These are phyloP conservation scores for Pogonomyrmex barbatus DNA, from an alignment of 1,140 invertebrate genomes.

Conservation along the genomic window DNA sequence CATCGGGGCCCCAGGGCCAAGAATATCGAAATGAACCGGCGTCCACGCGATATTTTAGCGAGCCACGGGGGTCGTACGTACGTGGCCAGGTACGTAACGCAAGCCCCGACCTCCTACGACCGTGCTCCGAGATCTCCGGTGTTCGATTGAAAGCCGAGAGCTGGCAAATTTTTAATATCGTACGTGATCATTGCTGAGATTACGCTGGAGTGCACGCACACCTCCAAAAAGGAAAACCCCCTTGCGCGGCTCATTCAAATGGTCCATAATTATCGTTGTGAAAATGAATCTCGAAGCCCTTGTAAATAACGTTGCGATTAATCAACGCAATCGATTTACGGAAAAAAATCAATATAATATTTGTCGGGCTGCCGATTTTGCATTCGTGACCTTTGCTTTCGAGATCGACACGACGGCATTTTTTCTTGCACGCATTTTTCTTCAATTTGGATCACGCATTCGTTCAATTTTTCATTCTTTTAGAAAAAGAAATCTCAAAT, in stretches of 20 bases:
- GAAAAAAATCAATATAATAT: slow-evolving; percentile 39
- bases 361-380: slow-evolving; percentile 25
- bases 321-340: slow-evolving; percentile 32
- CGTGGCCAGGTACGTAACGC: slow-evolving; percentile 35
- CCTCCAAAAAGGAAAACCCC: slow-evolving; percentile 28
- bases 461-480: slow-evolving; percentile 29
- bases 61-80: slow-evolving; percentile 75
- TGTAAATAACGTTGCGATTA: slow-evolving; percentile 54
- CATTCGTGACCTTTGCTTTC: slow-evolving; percentile 11
- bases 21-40: slow-evolving; percentile 79
- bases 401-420: background rate
- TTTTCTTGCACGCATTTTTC: background rate
- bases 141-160: slow-evolving; percentile 40
- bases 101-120: slow-evolving; percentile 73
- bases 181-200: slow-evolving; percentile 70
- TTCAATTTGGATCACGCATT: slow-evolving; percentile 34
- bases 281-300: slow-evolving; percentile 44
- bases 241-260: slow-evolving; percentile 25
- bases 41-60: slow-evolving; percentile 78
- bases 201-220: slow-evolving; percentile 50
- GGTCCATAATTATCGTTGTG: slow-evolving; percentile 37
- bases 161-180: slow-evolving; percentile 64
- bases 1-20: slow-evolving; percentile 71
- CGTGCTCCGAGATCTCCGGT: slow-evolving; percentile 58
- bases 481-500: background rate